These are phyloP conservation scores for Heliangelus exortis DNA, from an alignment of 2,797 vertebrate species.

Conservation along the genomic window DNA sequence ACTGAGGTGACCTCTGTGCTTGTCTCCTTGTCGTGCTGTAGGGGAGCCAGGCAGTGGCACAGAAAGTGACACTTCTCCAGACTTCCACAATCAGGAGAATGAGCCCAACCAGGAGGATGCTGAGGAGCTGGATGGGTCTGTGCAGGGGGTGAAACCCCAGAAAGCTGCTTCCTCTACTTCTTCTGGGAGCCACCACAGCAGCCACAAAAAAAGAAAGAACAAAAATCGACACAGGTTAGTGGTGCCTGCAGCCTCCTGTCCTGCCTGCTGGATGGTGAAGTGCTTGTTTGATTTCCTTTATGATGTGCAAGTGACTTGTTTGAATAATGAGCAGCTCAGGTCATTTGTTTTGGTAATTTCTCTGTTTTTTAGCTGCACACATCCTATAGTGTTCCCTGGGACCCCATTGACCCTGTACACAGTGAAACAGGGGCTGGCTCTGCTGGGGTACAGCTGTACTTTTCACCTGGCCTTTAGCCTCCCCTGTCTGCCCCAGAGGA, in stretches of 20 bases:
- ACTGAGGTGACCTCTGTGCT: background rate
- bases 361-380: background rate
- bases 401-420: fast-evolving
- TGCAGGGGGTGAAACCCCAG: conserved; percentile 96
- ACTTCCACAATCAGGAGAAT: conserved; percentile 98
- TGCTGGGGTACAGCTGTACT: background rate
- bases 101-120: conserved; percentile 95
- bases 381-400: fast-evolving
- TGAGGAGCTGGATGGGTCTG: conserved; percentile 90
- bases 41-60: conserved; percentile 96
- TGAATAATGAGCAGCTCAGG: background rate
- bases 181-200: conserved; percentile 92
- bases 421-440: background rate
- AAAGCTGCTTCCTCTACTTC: conserved; percentile 93
- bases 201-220: conserved; percentile 98
- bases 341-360: background rate
- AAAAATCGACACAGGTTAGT: conserved; percentile 98
- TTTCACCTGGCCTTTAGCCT: background rate
- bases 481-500: background rate
- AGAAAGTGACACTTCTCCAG: conserved; percentile 95
- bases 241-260: background rate
- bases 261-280: background rate
- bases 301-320: background rate
- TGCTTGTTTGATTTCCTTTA: background rate
- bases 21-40: conserved; percentile 45